Conservation (phyloP, 1,140 invertebrate species). For the Bilobella aurantiaca region DNA sequence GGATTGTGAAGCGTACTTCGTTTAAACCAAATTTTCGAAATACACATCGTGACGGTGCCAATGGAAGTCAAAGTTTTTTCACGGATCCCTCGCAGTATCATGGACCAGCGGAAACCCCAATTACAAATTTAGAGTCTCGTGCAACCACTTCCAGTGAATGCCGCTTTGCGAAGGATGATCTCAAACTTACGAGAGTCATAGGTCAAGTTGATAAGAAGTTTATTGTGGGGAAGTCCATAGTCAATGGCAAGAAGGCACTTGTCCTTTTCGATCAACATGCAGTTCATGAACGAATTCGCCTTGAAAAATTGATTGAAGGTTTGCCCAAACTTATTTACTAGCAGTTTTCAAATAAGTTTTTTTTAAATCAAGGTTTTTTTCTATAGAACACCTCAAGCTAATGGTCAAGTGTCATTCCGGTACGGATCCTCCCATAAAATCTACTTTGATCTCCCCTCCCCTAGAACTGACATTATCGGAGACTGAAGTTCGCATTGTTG, state of each 20-base stretch:
- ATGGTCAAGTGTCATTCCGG: too few species aligned
- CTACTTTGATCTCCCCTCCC: too few species aligned
- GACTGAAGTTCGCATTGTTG: too few species aligned
- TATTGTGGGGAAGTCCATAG: slow-evolving; percentile 45
- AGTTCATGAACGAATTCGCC: slow-evolving; percentile 57
- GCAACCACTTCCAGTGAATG: background rate
- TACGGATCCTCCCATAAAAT: too few species aligned
- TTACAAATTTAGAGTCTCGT: background rate
- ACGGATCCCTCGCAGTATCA: background rate
- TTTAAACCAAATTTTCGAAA: background rate
- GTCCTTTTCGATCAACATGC: slow-evolving; percentile 66
- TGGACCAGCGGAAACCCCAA: background rate
- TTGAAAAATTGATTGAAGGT: slow-evolving; percentile 49
- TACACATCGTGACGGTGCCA: background rate
- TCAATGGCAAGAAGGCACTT: slow-evolving; percentile 39
- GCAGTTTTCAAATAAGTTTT: too few species aligned
- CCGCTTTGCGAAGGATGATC: slow-evolving; percentile 24
- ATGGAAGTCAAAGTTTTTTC: background rate
- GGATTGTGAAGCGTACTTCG: background rate
- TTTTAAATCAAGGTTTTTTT: too few species aligned
- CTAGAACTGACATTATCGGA: too few species aligned
- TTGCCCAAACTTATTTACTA: slow-evolving; percentile 21
- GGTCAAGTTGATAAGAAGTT: slow-evolving; percentile 59
- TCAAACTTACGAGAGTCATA: slow-evolving; percentile 42
- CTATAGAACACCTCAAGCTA: too few species aligned